These are phyloP conservation scores for Pipistrellus kuhlii DNA, from an alignment of 2,797 vertebrate genomes.

Conservation along the genomic window DNA sequence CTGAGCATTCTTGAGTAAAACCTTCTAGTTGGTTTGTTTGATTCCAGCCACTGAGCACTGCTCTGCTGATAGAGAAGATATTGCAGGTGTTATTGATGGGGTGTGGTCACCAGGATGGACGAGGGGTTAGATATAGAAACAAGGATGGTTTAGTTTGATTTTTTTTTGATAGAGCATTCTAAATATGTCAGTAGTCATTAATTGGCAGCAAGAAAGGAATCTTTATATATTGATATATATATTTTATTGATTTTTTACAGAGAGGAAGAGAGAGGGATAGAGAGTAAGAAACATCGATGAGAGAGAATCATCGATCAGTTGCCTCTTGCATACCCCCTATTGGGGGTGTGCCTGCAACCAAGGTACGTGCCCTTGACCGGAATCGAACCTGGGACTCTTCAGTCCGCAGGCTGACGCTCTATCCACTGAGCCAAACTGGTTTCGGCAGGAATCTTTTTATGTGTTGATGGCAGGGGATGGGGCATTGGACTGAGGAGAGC, in stretches of 20 bases:
- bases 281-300: too few species aligned
- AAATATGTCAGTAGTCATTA: slow-evolving; percentile 43
- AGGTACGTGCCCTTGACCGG: too few species aligned
- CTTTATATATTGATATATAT: neutral
- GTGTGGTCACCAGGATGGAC: neutral
- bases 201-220: neutral
- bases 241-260: too few species aligned
- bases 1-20: neutral
- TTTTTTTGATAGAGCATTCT: neutral
- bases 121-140: neutral
- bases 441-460: slow-evolving; percentile 31
- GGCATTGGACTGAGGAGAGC: neutral
- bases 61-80: neutral
- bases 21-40: neutral
- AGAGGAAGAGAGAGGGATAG: too few species aligned
- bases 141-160: neutral
- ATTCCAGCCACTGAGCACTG: neutral
- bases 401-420: too few species aligned
- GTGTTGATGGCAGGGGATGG: neutral
- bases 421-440: too few species aligned
- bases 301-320: too few species aligned
- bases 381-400: too few species aligned
- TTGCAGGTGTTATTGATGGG: neutral
- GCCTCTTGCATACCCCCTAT: too few species aligned
- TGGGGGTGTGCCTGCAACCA: too few species aligned